Percentiles rank a stretch among this genome's conserved stretches.
These are phyloP conservation scores for mouse (Mus musculus) DNA, from an alignment of 2,113 vertebrate species.

Conservation along the genomic window GRCm39 chr3:151264501-151265000, in stretches of 20 bases:
- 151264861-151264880: background rate
- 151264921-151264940: background rate
- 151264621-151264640: background rate
- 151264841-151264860: background rate
- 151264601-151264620: slow-evolving; percentile 6
- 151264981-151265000: background rate
- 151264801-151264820: background rate
- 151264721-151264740: background rate
- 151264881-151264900: background rate
- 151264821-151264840: background rate
- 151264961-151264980: background rate
- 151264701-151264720: background rate
- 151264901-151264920: background rate
- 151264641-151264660: background rate
- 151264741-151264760: background rate
- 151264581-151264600: background rate
- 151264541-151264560: background rate
- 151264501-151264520: slow-evolving; percentile 3
- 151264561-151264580: background rate
- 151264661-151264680: background rate
- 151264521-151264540: background rate
- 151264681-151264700: background rate
- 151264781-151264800: background rate
- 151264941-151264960: background rate
- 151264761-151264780: background rate